These are phyloP conservation scores for Hydrotaea diabolus DNA, from an alignment of 2,888 invertebrate genomes.

Conservation along the genomic window DNA sequence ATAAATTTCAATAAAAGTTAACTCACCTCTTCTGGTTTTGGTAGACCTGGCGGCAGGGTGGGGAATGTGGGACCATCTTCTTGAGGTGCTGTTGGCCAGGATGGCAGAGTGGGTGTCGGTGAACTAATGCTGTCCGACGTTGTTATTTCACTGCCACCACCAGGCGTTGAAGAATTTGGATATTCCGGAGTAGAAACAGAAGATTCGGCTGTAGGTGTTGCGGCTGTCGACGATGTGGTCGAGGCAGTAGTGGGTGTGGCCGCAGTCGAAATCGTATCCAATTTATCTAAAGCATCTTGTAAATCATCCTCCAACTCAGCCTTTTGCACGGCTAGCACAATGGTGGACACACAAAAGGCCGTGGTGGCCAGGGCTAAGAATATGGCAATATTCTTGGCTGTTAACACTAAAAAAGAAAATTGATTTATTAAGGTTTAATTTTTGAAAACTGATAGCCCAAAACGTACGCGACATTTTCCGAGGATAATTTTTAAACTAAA, in stretches of 20 bases:
- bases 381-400: slow-evolving; percentile 75
- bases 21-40: slow-evolving; percentile 75
- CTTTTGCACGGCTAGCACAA: slow-evolving; percentile 82
- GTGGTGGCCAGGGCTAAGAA: slow-evolving; percentile 75
- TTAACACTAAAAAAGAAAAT: slow-evolving; percentile 70
- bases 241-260: slow-evolving; percentile 44
- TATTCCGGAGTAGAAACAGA: slow-evolving; percentile 44
- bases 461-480: slow-evolving; percentile 59
- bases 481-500: background rate
- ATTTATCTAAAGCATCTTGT: slow-evolving; percentile 74
- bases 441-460: too few relatives aligned
- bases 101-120: slow-evolving; percentile 41
- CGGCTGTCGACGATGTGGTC: slow-evolving; percentile 45
- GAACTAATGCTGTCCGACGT: background rate
- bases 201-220: slow-evolving; percentile 25
- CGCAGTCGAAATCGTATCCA: slow-evolving; percentile 69
- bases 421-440: too few relatives aligned
- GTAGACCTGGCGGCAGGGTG: slow-evolving; percentile 75
- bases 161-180: background rate
- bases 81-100: slow-evolving; percentile 59
- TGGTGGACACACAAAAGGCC: slow-evolving; percentile 82
- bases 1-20: too few relatives aligned
- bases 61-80: slow-evolving; percentile 70
- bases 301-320: slow-evolving; percentile 75
- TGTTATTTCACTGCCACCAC: slow-evolving; percentile 40